Evolutionary conservation across 30 jellyfish, hydroid and myxozoan species (phyloP), one percentile per base, ranked within the genome.

Genomic region (Turritopsis rubra): DNA sequence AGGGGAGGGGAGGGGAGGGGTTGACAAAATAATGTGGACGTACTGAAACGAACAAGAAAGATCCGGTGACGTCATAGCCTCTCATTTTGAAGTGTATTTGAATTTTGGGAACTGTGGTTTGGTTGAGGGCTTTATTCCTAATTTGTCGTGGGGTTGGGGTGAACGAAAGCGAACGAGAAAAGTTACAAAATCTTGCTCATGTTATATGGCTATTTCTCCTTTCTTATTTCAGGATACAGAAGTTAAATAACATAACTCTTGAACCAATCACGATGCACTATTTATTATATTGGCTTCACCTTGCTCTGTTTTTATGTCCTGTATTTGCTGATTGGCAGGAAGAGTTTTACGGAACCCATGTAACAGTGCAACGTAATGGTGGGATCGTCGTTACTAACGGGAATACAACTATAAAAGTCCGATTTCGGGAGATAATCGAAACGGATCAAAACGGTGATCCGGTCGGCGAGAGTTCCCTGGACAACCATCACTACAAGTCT

Each of bases 321-420:
- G 28, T 22, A 19, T 27, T 68, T 68, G 77, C 77, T 24, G 85
- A 77, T 18, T 77, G 85, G 85, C 71, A n/a, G 13, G 74, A 8
- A 29, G n/a, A 29, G 41, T 19, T 77, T 4, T 77, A 24, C 29
- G 85, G 85, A n/a, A 52, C 28, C 13, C n/a, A 77, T 16, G 18
- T 77, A n/a, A 53, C 66, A 7, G 1, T 77, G 23, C 24, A 80
- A 29, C 41, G 18, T 16, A 80, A 16, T 21, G 87, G 87, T 17
- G 65, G n/a, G 25, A 53, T 80, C 84, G n/a, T 52, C 21, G 18
- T 80, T 52, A 16, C 87, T 20, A 80, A 52, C n/a, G 82, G n/a
- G 18, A 7, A 1, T 1, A 80, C 52, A 21, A 31, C 54, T 1
- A 24, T 80, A 13, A 17, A 22, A 19, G 28, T 80, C 28, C 25